phyloP scores from a whole-genome alignment of 2,888 invertebrate genomes.

The Linnaemya tessellans region DNA sequence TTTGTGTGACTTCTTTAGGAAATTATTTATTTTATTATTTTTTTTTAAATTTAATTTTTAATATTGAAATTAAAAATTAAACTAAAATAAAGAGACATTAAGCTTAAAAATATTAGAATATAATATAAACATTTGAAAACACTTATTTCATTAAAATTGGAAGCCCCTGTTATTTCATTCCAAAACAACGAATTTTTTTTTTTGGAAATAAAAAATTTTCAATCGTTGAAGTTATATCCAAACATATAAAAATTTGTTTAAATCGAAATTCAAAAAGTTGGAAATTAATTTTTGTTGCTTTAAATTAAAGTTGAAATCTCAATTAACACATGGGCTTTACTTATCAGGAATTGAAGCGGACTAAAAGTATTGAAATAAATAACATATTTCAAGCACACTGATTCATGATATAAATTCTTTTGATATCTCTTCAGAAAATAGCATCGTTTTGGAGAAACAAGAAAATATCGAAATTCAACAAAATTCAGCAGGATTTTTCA shows the following conservation, averaged over 20 bases:
- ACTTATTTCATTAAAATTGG: too few species aligned
- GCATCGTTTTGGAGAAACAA: slow-evolving; percentile 70
- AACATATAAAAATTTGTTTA: slow-evolving; percentile 2
- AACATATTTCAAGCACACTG: background rate
- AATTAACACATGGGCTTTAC: slow-evolving; percentile 69
- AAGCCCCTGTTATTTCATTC: background rate
- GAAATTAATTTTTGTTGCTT: slow-evolving; percentile 1
- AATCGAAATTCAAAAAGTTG: slow-evolving; percentile 16
- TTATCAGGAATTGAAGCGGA: slow-evolving; percentile 66
- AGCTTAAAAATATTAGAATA: too few species aligned
- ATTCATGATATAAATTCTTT: background rate
- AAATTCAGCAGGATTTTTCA: slow-evolving; percentile 34
- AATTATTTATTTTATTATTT: too few species aligned
- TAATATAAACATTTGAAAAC: too few species aligned
- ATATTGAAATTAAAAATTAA: too few species aligned
- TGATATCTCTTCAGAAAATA: slow-evolving; percentile 64
- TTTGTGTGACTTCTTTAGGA: too few species aligned
- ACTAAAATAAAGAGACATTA: too few species aligned
- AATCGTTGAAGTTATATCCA: background rate
- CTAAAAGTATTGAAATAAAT: slow-evolving; percentile 61
- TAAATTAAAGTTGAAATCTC: slow-evolving; percentile 8
- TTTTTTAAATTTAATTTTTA: too few species aligned
- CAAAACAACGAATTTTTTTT: background rate
- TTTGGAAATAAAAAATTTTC: background rate
- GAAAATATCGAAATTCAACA: slow-evolving; percentile 70